Evolutionary conservation across 2,888 invertebrate species (phyloP).

Genomic region (Empis stercorea): DNA sequence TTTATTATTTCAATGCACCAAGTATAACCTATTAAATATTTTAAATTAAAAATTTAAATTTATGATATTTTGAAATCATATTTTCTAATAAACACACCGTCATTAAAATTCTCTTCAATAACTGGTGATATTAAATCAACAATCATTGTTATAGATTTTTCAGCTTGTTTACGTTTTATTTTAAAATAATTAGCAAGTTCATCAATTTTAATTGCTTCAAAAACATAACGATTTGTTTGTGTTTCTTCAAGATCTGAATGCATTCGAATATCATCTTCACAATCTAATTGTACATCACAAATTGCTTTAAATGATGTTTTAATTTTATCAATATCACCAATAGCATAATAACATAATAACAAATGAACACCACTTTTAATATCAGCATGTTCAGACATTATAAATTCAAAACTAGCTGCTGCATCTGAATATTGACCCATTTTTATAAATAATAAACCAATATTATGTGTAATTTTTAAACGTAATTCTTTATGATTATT

Average conservation of each 20-base stretch:
- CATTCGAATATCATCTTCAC: slow-evolving; percentile 68
- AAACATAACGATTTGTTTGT: slow-evolving; percentile 47
- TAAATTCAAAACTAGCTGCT: slow-evolving; percentile 91
- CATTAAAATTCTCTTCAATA: slow-evolving; percentile 56
- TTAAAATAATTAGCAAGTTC: slow-evolving; percentile 59
- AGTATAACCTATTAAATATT: slow-evolving; percentile 33
- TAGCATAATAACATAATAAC: slow-evolving; percentile 75
- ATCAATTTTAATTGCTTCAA: slow-evolving; percentile 66
- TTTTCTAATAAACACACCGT: slow-evolving; percentile 41
- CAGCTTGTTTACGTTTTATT: slow-evolving; percentile 57
- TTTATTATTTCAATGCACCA: slow-evolving; percentile 95
- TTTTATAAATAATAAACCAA: slow-evolving; percentile 76
- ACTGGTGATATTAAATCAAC: slow-evolving; percentile 81
- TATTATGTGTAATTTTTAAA: slow-evolving; percentile 95
- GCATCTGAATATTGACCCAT: slow-evolving; percentile 96
- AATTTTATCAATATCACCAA: slow-evolving; percentile 86
- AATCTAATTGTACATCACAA: slow-evolving; percentile 72
- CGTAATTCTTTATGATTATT: slow-evolving; percentile 86
- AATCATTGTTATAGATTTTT: slow-evolving; percentile 69
- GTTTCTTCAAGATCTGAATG: slow-evolving; percentile 27
- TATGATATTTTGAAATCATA: too few relatives aligned
- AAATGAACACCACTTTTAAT: slow-evolving; percentile 81
- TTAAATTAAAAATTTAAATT: neutral
- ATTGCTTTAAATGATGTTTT: slow-evolving; percentile 82
- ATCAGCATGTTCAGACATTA: slow-evolving; percentile 91